A percentile compares a stretch with the other conserved stretches of the same genome.
phyloP scores from a whole-genome alignment of 2,888 invertebrate species.

The Xylophagus ater region DNA sequence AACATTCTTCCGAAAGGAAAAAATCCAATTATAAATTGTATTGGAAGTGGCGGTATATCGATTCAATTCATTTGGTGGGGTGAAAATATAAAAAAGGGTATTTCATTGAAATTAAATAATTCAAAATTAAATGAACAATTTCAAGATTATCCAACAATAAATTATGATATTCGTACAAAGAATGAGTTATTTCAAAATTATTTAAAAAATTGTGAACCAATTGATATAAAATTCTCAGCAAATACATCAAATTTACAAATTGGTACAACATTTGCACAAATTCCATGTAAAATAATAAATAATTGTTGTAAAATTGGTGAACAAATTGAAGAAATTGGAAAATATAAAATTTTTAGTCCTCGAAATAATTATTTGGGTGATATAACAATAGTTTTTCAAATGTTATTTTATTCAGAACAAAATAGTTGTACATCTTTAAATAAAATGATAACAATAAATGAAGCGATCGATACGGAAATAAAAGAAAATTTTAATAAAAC shows the following conservation, averaged over 20 bases:
- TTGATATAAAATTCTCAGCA: slow-evolving; percentile 22
- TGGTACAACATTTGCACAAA: slow-evolving; percentile 13
- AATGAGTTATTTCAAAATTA: slow-evolving; percentile 30
- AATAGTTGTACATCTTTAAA: no score
- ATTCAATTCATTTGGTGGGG: slow-evolving; percentile 27
- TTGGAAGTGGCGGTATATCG: slow-evolving; percentile 19
- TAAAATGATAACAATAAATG: neutral
- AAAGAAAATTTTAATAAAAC: no score
- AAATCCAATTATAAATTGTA: slow-evolving; percentile 8
- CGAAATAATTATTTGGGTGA: slow-evolving; percentile 13
- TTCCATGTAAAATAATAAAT: slow-evolving; percentile 12
- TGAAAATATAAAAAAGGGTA: slow-evolving; percentile 21
- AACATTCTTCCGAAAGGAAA: neutral
- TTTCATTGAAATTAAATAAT: no score
- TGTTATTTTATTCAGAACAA: slow-evolving; percentile 6
- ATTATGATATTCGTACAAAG: slow-evolving; percentile 24
- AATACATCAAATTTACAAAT: slow-evolving; percentile 17
- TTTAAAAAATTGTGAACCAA: slow-evolving; percentile 26
- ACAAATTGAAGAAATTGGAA: neutral
- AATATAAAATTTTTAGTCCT: slow-evolving; percentile 14
- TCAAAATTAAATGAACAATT: no score
- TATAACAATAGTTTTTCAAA: slow-evolving; percentile 8
- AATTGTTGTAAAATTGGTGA: neutral
- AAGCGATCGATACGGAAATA: no score
- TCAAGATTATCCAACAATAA: slow-evolving; percentile 7